A percentile compares a stretch with the other conserved stretches of the same genome.
These are phyloP conservation scores for Schizopygopsis malacanthus DNA, from an alignment of 2,797 vertebrate genomes.

Conservation along the genomic window DNA sequence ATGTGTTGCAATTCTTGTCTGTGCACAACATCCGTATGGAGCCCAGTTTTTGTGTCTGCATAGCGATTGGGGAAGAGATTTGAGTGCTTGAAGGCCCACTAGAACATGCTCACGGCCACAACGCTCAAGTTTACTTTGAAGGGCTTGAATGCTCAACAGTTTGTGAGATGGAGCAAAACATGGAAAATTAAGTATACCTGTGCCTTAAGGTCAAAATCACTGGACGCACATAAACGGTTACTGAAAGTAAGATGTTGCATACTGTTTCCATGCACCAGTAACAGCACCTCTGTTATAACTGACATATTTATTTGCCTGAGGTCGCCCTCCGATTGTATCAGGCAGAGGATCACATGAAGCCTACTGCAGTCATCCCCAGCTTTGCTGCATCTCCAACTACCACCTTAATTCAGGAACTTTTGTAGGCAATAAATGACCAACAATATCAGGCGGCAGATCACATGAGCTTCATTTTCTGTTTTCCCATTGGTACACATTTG, in stretches of 20 bases:
- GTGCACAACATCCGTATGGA: background rate
- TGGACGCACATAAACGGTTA: background rate
- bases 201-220: background rate
- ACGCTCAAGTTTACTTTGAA: background rate
- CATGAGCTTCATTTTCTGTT: background rate
- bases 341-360: background rate
- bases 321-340: background rate
- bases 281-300: constrained; percentile 20
- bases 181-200: background rate
- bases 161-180: background rate
- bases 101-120: background rate
- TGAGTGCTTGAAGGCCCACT: background rate
- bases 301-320: background rate
- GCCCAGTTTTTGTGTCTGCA: background rate
- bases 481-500: constrained; percentile 9
- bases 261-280: constrained; percentile 7
- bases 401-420: background rate
- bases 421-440: background rate
- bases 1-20: background rate
- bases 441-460: background rate
- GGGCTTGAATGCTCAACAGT: background rate
- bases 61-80: background rate
- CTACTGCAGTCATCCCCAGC: background rate
- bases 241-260: constrained; percentile 34
- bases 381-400: background rate